Conservation (phyloP, 2,888 invertebrate genomes). For the Hypercompe scribonia region DNA sequence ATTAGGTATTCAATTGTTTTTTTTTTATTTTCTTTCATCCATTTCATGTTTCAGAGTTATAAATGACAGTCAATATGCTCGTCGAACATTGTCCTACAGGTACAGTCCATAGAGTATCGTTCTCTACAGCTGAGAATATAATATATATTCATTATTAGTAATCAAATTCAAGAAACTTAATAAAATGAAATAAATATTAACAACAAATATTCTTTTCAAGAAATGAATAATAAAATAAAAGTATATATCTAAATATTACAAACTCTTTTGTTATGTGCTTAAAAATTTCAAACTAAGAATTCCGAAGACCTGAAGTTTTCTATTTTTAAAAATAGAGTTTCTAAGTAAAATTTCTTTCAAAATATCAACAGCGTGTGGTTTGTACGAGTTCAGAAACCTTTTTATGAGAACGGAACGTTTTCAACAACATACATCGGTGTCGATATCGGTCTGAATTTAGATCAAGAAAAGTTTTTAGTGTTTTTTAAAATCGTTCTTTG, state of each 20-base stretch:
- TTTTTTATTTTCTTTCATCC: neutral
- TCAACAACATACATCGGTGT: constrained; percentile 38
- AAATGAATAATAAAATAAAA: too few relatives aligned
- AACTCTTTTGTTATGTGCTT: neutral
- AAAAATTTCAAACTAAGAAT: neutral
- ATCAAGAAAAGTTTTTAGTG: constrained; percentile 74
- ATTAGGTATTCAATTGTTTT: too few relatives aligned
- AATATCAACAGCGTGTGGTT: neutral
- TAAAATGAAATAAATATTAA: too few relatives aligned
- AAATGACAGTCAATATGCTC: neutral
- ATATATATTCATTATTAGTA: too few relatives aligned
- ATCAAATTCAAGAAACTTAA: too few relatives aligned
- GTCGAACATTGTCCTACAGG: neutral
- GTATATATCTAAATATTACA: neutral
- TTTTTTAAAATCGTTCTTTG: constrained; percentile 55
- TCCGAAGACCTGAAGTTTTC: neutral
- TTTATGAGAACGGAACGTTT: constrained; percentile 54
- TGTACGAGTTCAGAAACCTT: constrained; percentile 31
- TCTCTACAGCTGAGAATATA: too few relatives aligned
- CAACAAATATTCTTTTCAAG: too few relatives aligned
- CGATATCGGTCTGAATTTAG: constrained; percentile 59
- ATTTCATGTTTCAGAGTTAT: neutral
- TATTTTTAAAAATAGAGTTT: neutral
- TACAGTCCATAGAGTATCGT: neutral
- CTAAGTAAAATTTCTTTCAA: neutral